Evolutionary conservation across 2,797 vertebrate genomes (phyloP).

Genomic region (Coregonus ussuriensis): DNA sequence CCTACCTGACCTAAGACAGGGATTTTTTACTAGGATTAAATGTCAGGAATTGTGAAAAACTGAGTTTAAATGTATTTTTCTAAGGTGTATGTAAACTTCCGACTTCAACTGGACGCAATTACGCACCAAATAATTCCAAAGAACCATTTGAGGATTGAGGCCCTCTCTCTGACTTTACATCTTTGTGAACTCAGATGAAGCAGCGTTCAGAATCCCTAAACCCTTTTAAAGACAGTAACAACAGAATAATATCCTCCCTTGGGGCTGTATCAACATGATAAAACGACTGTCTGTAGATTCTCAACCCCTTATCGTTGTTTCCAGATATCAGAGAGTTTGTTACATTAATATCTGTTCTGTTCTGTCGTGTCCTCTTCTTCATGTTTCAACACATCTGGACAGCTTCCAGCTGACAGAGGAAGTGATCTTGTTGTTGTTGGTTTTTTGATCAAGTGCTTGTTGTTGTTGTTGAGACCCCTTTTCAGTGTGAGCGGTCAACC

Average conservation of each 20-base stretch:
- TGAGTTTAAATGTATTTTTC: no score
- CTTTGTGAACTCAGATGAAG: slow-evolving; percentile 20
- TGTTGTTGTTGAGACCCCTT: no score
- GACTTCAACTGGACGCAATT: slow-evolving; percentile 25
- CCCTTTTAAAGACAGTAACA: slow-evolving; percentile 12
- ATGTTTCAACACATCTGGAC: background rate
- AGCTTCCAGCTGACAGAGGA: background rate
- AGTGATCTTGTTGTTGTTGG: no score
- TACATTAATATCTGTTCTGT: slow-evolving; percentile 21
- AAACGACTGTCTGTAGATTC: slow-evolving; percentile 22
- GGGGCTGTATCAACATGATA: slow-evolving; percentile 23
- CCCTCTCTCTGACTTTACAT: slow-evolving; percentile 28
- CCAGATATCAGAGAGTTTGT: slow-evolving; percentile 29
- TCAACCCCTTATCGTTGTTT: slow-evolving; percentile 43
- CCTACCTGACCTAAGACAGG: no score
- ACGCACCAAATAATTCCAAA: background rate
- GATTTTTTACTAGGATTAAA: no score
- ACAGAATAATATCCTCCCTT: slow-evolving; percentile 36
- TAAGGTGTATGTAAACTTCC: no score
- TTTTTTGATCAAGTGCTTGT: no score
- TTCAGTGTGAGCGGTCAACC: no score
- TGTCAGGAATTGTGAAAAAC: no score
- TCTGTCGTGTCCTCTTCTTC: background rate
- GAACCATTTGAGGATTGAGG: slow-evolving; percentile 5
- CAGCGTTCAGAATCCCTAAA: slow-evolving; percentile 42